Base-by-base conservation (phyloP, 2,113 vertebrate genomes). In the Neotoma lepida region DNA sequence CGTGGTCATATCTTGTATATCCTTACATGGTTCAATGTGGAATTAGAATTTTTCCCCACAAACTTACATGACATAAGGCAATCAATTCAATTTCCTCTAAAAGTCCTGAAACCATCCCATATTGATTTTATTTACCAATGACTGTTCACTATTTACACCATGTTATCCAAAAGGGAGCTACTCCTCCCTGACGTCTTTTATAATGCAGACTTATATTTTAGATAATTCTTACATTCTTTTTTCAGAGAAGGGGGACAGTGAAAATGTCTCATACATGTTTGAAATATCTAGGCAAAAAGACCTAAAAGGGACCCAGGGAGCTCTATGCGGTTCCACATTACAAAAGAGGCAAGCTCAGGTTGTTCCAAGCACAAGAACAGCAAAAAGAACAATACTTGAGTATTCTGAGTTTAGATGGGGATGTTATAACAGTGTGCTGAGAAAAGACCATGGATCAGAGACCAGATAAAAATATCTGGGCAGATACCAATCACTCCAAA, bases 121-220 rank as follows among this genome's bases (percentile, higher is more conserved):
- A 77, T 71, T 76, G 81, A 88, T 70, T 15, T 94, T 30, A 61
- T 74, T 35, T 90, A 56, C 15, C 74, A 86, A n/a, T 90, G 56
- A 74, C 41, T 85, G 51, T n/a, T 81, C 22, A 58, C 12, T 63
- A 64, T 94, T 94, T 93, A 41, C 44, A 84, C 10, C 66, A 63
- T 39, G 86, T 86, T 92, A 20, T 18, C 44, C 77, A 88, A 92
- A 87, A 87, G 66, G 49, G 30, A 84, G 49, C 71, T 54, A 76
- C 20, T n/a, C 12, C 12, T 91, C 20, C 58, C 33, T 81, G 85
- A 68, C 39, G 88, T 88, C 33, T 63, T 51, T 86, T 88, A 13
- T 71, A 95, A 92, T 46, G 4, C 63, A 94, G 15, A 18, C 49
- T 90, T 85, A 64, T 81, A 78, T 88, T 93, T 93, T 87, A 61